Conservation (phyloP, 2,797 vertebrate genomes). For the Helostoma temminkii region DNA sequence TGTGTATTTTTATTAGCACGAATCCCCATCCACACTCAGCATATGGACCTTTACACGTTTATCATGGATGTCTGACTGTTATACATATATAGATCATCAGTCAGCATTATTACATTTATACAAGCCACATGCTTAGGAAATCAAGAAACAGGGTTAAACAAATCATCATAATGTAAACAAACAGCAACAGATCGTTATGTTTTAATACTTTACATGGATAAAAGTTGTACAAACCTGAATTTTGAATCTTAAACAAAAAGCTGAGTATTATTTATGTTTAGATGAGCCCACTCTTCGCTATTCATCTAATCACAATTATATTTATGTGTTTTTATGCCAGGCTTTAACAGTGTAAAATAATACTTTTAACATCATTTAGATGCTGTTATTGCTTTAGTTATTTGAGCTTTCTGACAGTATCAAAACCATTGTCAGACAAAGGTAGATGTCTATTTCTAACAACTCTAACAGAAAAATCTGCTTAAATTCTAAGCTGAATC, state of each 20-base stretch:
- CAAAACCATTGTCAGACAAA: slow-evolving; percentile 4
- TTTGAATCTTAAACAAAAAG: slow-evolving; percentile 34
- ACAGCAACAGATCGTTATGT: slow-evolving; percentile 48
- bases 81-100: slow-evolving; percentile 46
- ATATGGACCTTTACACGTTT: slow-evolving; percentile 52
- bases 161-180: slow-evolving; percentile 59
- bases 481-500: slow-evolving; percentile 18
- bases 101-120: slow-evolving; percentile 55
- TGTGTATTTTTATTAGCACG: slow-evolving; percentile 74
- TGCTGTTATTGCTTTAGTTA: slow-evolving; percentile 46
- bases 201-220: slow-evolving; percentile 43
- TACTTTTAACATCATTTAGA: slow-evolving; percentile 39
- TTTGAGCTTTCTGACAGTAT: slow-evolving; percentile 26
- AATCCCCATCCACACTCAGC: slow-evolving; percentile 72
- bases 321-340: slow-evolving; percentile 49
- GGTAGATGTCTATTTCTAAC: slow-evolving; percentile 14
- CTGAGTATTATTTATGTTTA: slow-evolving; percentile 34
- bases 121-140: slow-evolving; percentile 68
- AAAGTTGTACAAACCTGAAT: slow-evolving; percentile 46
- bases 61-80: slow-evolving; percentile 44
- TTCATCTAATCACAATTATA: slow-evolving; percentile 23
- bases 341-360: slow-evolving; percentile 43
- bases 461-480: slow-evolving; percentile 9
- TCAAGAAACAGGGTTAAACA: slow-evolving; percentile 70
- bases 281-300: slow-evolving; percentile 13